Evolutionary conservation across 2,113 vertebrate species (phyloP).

Genomic region (Trinectes maculatus): DNA sequence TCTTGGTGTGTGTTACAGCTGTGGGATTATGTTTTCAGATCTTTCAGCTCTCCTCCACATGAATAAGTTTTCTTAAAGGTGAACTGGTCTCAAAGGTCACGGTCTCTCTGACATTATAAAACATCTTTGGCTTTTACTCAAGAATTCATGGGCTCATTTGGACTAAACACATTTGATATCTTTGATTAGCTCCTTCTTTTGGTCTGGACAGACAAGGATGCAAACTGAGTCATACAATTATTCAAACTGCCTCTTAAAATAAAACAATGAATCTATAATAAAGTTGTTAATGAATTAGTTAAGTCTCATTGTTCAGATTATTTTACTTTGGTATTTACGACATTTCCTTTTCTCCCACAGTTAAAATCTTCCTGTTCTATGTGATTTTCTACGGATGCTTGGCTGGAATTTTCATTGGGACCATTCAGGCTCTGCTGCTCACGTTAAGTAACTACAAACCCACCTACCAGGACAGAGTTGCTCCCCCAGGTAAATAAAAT

Average conservation of each 20-base stretch:
- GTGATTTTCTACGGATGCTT: conserved; percentile 97
- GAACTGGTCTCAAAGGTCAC: no score
- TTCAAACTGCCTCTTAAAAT: not conserved
- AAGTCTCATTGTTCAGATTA: not conserved
- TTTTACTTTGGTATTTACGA: conserved; percentile 1
- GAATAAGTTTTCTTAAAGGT: no score
- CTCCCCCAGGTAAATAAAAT: conserved; percentile 91
- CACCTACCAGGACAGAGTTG: conserved; percentile 97
- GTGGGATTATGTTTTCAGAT: no score
- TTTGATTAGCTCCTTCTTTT: no score
- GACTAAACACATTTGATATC: not conserved
- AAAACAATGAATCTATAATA: not conserved
- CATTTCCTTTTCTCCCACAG: conserved; percentile 70
- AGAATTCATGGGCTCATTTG: no score
- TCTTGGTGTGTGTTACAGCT: no score
- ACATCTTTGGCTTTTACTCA: no score
- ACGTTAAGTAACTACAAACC: conserved; percentile 93
- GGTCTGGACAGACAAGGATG: no score
- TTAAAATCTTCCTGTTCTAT: conserved; percentile 97
- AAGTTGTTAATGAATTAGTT: not conserved
- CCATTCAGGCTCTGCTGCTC: conserved; percentile 97
- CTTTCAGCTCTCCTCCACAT: no score
- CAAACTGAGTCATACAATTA: not conserved
- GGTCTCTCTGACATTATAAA: no score
- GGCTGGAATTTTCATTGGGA: conserved; percentile 97